These are phyloP conservation scores for Gymnodraco acuticeps DNA, from an alignment of 2,797 vertebrate species.

Conservation along the genomic window DNA sequence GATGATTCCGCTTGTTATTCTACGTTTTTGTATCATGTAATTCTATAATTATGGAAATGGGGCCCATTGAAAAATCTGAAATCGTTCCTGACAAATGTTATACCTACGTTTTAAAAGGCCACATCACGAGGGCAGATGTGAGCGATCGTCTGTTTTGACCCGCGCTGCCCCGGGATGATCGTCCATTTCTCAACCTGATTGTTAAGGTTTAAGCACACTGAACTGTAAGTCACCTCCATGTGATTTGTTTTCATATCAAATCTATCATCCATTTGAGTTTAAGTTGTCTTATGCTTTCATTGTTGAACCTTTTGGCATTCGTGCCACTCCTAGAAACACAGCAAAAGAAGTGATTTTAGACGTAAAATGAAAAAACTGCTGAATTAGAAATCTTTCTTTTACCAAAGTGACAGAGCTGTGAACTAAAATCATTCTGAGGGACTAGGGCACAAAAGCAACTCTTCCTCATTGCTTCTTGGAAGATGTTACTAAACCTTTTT, in stretches of 20 bases:
- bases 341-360: conserved; percentile 8
- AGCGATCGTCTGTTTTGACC: conserved; percentile 40
- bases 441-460: conserved; percentile 21
- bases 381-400: background rate
- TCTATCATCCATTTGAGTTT: conserved; percentile 31
- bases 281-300: conserved; percentile 7
- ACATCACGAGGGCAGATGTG: background rate
- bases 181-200: conserved; percentile 43
- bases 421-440: conserved; percentile 13
- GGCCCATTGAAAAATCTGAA: background rate
- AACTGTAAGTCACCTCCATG: conserved; percentile 27
- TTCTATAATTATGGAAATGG: conserved; percentile 12
- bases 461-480: conserved; percentile 33
- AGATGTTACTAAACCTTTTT: conserved; percentile 33
- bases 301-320: background rate
- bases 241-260: conserved; percentile 29
- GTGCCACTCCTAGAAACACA: background rate
- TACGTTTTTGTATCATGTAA: background rate
- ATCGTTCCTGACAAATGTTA: background rate
- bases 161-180: conserved; percentile 15
- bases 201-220: conserved; percentile 18
- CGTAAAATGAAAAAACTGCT: conserved; percentile 2
- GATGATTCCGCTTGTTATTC: background rate
- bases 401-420: conserved; percentile 3
- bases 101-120: conserved; percentile 4